phyloP scores from a whole-genome alignment of 2,888 invertebrate species.

The Drosophila acutilabella region DNA sequence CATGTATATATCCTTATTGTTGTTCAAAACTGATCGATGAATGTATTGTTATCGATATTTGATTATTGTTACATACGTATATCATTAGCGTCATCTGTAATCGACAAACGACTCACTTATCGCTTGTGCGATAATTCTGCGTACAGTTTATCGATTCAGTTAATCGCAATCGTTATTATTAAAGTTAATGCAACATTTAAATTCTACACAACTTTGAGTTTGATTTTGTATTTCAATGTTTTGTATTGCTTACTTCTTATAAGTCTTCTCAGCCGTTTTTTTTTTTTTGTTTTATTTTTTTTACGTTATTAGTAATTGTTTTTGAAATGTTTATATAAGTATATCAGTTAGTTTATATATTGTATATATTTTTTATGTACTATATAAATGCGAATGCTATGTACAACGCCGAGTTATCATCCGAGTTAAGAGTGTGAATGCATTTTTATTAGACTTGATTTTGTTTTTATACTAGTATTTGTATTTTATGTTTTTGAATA shows the following conservation, averaged over 20 bases:
- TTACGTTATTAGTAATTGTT: constrained; percentile 44
- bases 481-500: constrained; percentile 9
- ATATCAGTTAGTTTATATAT: constrained; percentile 25
- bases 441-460: constrained; percentile 1
- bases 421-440: constrained; percentile 22
- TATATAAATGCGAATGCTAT: constrained; percentile 56
- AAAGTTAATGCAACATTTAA: constrained; percentile 51
- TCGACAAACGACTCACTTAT: background rate
- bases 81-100: constrained; percentile 8
- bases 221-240: constrained; percentile 33
- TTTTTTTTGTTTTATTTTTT: background rate
- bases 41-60: constrained; percentile 15
- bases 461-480: background rate
- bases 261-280: constrained; percentile 70
- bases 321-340: constrained; percentile 37
- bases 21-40: constrained; percentile 8
- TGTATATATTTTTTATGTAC: constrained; percentile 36
- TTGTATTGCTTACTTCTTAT: constrained; percentile 62
- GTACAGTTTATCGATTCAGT: constrained; percentile 4
- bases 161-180: constrained; percentile 21
- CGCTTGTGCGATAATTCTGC: constrained; percentile 3
- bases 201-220: constrained; percentile 75
- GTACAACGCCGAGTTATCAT: constrained; percentile 51
- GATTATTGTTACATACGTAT: constrained; percentile 20
- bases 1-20: background rate